Evolutionary conservation across 2,888 invertebrate species (phyloP).

Genomic region (Drosophila mimica): DNA sequence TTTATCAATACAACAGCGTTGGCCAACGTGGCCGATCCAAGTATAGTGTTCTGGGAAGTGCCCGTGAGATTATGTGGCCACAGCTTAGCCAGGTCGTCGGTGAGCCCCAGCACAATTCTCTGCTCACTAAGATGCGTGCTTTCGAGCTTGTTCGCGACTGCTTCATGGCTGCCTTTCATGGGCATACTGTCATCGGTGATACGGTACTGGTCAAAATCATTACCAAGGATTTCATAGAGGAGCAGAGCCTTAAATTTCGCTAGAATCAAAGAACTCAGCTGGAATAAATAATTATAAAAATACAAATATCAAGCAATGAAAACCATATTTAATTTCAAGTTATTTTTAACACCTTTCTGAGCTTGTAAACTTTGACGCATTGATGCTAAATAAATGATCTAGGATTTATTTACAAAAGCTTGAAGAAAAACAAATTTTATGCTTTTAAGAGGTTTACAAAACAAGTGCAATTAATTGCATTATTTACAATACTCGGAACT

Average conservation of each 20-base stretch:
- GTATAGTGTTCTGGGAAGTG: not conserved
- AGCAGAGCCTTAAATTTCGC: not conserved
- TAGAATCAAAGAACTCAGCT: not conserved
- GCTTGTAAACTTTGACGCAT: not conserved
- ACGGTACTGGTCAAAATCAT: not conserved
- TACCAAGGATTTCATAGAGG: not conserved
- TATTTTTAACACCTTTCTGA: not conserved
- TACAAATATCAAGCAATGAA: not conserved
- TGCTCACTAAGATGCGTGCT: not conserved
- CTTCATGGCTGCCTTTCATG: not conserved
- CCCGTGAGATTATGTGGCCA: not conserved
- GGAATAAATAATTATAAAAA: not conserved
- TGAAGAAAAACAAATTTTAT: not conserved
- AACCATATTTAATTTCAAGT: not conserved
- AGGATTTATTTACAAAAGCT: not conserved
- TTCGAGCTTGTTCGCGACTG: not conserved
- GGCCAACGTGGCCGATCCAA: not conserved
- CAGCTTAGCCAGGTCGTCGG: not conserved
- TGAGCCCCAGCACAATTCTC: not conserved
- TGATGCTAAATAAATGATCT: no score
- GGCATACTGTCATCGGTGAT: not conserved
- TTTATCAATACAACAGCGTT: not conserved
- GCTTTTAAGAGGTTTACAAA: not conserved
- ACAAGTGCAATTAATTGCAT: constrained; percentile 31
- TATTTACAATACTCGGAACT: constrained; percentile 30